Base-by-base conservation (phyloP, 2,797 vertebrate species). In the Amblyopsis hoosieri region DNA sequence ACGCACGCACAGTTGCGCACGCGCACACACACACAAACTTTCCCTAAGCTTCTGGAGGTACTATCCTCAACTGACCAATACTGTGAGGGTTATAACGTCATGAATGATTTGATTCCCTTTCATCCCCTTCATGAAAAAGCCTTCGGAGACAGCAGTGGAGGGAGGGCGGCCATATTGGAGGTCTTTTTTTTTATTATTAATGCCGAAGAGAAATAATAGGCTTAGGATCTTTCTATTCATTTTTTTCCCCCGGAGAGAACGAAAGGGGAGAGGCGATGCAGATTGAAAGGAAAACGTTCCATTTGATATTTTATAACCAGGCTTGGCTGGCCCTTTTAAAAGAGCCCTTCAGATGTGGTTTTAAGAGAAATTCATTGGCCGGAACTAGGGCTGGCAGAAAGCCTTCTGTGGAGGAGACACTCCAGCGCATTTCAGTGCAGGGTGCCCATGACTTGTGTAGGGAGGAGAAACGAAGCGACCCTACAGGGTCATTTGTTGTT, bases 291-390 rank as follows among this genome's bases (percentile, higher is more conserved):
- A 91, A 88, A 91, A 90, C 48, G 84, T 89, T 92, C 88, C 82
- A 87, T 90, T 91, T 91, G 83, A 85, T 89, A 82, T 91, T 91
- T 91, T 86, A 91, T 87, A 90, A 87, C 79, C 85, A 87, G 88
- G 88, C 89, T 90, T 90, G 88, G 90, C 86, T 80, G 52, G 81
- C 67, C 83, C 84, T 84, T 83, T 86, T 77, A 79, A 85, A 65
- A 88, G 81, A 86, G 78, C 72, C 80, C 80, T 85, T 93, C 84
- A 92, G 90, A 92, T 93, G 92, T 93, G 92, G 90, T 90, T 92
- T 91, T 86, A 90, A 89, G 84, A 90, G 86, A 89, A 91, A 91
- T 90, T 91, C 87, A 92, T 92, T 91, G 91, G 89, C 90, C 75
- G 85, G 90, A 93, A 91, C 89, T 84, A 66, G 69, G 87, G 80